phyloP scores from a whole-genome alignment of 2,797 vertebrate species.

The Stomatorhinus walkeri region DNA sequence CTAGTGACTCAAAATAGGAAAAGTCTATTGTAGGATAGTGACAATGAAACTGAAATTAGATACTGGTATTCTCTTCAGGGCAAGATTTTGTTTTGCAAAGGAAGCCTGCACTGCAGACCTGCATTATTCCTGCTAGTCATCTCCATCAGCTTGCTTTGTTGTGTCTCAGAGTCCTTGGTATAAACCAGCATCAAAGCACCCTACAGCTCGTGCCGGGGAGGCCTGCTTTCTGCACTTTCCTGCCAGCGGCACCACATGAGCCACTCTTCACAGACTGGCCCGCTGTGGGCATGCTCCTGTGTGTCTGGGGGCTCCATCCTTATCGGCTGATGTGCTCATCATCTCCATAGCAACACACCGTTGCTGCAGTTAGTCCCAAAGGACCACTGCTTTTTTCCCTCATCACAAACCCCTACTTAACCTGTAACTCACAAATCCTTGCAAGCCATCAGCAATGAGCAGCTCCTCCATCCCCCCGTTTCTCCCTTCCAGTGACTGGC shows the following conservation, averaged over 20 bases:
- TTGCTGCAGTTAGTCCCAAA: not conserved
- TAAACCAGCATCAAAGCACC: constrained; percentile 57
- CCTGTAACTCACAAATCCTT: not conserved
- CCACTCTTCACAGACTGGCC: not conserved
- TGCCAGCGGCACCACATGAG: not conserved
- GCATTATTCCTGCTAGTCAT: not conserved
- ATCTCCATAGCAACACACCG: not conserved
- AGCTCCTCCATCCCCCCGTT: not conserved
- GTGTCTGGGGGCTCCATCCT: not conserved
- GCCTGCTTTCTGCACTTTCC: constrained; percentile 28
- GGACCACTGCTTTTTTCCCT: not conserved
- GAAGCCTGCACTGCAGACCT: not conserved
- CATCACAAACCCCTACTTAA: not conserved
- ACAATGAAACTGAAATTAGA: not conserved
- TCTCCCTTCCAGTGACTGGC: not conserved
- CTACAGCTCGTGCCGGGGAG: constrained; percentile 35
- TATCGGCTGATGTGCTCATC: not conserved
- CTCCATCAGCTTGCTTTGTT: constrained; percentile 19
- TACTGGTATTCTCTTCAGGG: not conserved
- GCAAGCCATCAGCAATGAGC: not conserved
- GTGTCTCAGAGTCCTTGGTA: constrained; percentile 51
- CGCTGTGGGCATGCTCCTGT: not conserved
- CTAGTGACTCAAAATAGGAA: not conserved
- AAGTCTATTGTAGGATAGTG: not conserved
- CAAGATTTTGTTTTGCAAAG: not conserved